Base-by-base conservation (phyloP, 2,888 invertebrate genomes). In the Orthosia incerta region DNA sequence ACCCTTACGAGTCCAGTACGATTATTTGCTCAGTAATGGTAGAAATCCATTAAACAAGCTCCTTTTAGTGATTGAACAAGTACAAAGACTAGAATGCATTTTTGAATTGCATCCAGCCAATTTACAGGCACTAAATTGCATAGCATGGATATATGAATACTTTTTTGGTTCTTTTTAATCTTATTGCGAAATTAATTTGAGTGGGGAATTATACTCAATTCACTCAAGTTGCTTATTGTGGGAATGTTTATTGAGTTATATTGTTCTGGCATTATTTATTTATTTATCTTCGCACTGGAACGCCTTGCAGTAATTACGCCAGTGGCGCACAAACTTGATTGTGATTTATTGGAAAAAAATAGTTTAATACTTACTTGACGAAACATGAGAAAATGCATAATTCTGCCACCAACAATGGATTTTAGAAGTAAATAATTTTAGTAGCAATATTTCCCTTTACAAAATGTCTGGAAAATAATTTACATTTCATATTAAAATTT, bases 1-100 rank as follows among this genome's bases (percentile, higher is more conserved):
- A 86, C 83, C 90, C 90, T 94, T 93, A 94, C 80, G 87, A 91
- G 92, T 93, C 93, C 92, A 93, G 93, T 94, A 92, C 94, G 95
- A 95, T 95, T 96, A 96, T 96, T 95, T 95, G 94, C 93, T 94
- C 94, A 93, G 95, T 95, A 95, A 96, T 95, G 95, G 95, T 95
- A 94, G 95, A 96, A 95, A 96, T 95, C 95, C 96, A 96, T 96
- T 96, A 96, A 95, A 96, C 94, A 92, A 94, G 94, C 93, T 93
- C 94, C 95, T 95, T 95, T 96, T 95, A 95, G 95, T 94, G 95
- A 95, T 95, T 94, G 94, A 94, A 95, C 94, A 93, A 93, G 90
- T 91, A 92, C 92, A 95, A 93, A 93, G 93, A 93, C 88, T 90
- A 92, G 92, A 93, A 92, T 94, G 92, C 91, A 93, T 94, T 94